Base-by-base conservation (phyloP, 2,113 vertebrate genomes). In the Centropus bengalensis region DNA sequence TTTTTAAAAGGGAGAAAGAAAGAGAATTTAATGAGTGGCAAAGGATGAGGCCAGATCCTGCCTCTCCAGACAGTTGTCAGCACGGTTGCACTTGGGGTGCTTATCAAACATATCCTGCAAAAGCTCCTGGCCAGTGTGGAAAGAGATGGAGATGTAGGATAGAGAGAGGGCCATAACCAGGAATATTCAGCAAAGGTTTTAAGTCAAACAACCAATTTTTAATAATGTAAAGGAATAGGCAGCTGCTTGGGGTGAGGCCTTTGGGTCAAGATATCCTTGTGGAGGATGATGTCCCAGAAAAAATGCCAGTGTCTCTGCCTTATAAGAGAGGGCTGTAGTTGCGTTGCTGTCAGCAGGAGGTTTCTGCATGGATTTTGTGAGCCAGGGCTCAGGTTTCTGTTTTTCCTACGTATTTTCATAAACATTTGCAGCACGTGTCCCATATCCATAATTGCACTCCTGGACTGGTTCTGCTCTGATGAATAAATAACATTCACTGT, bases 381-480 rank as follows among this genome's bases (percentile, higher is more conserved):
- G 63, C 66, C 83, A 33, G 55, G 54, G 67, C 76, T 95, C 68
- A 64, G 74, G 21, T 82, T 93, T 59, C 55, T 86, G 45, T 0
- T 10, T 71, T 77, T 86, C 90, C 73, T 68, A 9, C 52, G 38
- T 33, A 88, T 95, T 96, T 96, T 83, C 76, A 59, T 88, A 76
- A 89, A 67, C 63, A 62, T 80, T 94, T 96, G 51, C 86, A 92
- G 69, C 92, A 86, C 55, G 22, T 93, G 92, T 64, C 88, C 94
- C 84, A 71, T 70, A 94, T 93, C 82, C 88, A 52, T 96, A 97
- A 97, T 94, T 95, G 94, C 88, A 71, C 68, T 95, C 73, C 91
- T 85, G 86, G 88, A 88, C 94, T 93, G 76, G 96, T 95, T 96
- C 96, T 97, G 96, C 96, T 97, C 94, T 73, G 86, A 47, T 97